A percentile compares a stretch with the other conserved stretches of the same genome.
Conservation (phyloP, 2,888 invertebrate species). For the Oligia strigilis region DNA sequence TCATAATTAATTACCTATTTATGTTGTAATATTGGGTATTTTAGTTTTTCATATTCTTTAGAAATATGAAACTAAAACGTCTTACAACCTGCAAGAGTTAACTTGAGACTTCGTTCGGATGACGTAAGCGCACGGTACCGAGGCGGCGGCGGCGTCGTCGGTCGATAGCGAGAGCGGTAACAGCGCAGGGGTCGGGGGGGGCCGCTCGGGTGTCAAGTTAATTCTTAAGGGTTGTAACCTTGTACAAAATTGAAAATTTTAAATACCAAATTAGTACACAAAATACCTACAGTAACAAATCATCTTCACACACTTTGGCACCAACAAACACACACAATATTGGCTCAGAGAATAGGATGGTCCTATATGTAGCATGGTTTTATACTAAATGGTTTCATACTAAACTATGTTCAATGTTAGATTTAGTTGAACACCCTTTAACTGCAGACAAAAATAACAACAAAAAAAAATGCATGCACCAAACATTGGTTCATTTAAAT, state of each 20-base stretch:
- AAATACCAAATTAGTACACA: constrained; percentile 18
- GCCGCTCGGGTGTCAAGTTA: neutral
- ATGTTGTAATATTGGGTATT: neutral
- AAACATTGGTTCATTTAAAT: neutral
- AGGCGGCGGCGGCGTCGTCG: no score
- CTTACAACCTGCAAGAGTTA: neutral
- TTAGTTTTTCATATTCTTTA: constrained; percentile 10
- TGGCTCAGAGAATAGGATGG: constrained; percentile 63
- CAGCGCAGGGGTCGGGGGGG: neutral
- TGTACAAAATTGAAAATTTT: constrained; percentile 17
- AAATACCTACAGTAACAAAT: constrained; percentile 21
- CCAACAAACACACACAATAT: constrained; percentile 31
- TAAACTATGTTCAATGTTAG: constrained; percentile 54
- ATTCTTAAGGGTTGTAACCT: neutral
- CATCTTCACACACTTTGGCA: constrained; percentile 43
- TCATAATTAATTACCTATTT: no score
- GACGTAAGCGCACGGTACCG: neutral
- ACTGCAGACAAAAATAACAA: constrained; percentile 24
- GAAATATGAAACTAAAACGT: neutral
- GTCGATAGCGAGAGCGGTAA: neutral
- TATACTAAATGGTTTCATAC: constrained; percentile 51
- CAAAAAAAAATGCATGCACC: constrained; percentile 23
- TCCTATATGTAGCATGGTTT: constrained; percentile 59
- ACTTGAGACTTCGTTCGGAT: neutral
- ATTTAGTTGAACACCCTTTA: constrained; percentile 40